These are phyloP conservation scores for Geococcyx californianus DNA, from an alignment of 2,113 vertebrate genomes.

Conservation along the genomic window DNA sequence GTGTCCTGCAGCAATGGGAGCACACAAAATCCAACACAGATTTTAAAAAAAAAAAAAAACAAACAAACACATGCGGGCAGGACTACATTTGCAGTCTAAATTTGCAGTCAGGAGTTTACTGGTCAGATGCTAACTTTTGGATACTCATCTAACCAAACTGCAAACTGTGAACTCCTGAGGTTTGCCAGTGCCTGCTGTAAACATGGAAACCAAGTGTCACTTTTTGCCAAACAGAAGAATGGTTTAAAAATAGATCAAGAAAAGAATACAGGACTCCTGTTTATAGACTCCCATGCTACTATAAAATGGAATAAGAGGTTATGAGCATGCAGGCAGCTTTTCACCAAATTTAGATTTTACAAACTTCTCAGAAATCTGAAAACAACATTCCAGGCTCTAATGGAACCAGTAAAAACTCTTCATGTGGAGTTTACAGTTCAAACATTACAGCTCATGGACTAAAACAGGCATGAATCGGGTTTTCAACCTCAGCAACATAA, in stretches of 20 bases:
- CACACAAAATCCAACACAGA: not conserved
- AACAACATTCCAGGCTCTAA: not conserved
- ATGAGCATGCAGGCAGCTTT: not conserved
- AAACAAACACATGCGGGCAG: not conserved
- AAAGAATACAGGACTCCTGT: constrained; percentile 39
- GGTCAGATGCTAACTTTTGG: constrained; percentile 53
- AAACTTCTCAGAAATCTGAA: constrained; percentile 30
- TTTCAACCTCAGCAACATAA: not conserved
- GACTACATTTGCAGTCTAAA: constrained; percentile 29
- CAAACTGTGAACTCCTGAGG: constrained; percentile 66
- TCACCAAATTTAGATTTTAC: constrained; percentile 49
- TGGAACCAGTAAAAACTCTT: not conserved
- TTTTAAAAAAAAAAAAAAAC: not conserved
- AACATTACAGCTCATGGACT: not conserved
- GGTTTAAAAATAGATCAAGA: constrained; percentile 63
- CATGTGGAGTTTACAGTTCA: not conserved
- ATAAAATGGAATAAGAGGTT: constrained; percentile 45
- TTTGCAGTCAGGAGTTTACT: constrained; percentile 29
- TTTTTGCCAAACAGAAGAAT: constrained; percentile 68
- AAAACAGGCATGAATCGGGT: not conserved
- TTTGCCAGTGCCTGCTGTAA: constrained; percentile 66
- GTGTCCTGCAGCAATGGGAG: not conserved
- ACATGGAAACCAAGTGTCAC: constrained; percentile 62
- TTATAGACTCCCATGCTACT: constrained; percentile 46
- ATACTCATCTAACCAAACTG: constrained; percentile 48